phyloP scores from a whole-genome alignment of 1,140 invertebrate genomes.

The Magallana gigas region DNA sequence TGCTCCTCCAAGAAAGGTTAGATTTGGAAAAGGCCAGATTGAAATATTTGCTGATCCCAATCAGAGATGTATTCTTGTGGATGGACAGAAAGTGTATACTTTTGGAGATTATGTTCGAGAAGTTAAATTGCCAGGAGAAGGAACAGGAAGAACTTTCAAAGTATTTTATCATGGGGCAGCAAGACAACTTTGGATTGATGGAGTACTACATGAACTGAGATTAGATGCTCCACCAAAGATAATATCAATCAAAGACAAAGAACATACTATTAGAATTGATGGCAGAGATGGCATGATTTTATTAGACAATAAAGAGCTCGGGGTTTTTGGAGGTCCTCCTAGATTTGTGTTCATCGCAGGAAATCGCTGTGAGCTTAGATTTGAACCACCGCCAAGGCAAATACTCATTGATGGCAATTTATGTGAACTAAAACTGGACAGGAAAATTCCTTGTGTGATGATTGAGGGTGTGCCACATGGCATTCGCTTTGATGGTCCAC shows the following conservation, averaged over 20 bases:
- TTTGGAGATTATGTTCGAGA: slow-evolving; percentile 76
- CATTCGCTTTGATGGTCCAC: slow-evolving; percentile 94
- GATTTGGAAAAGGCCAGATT: slow-evolving; percentile 57
- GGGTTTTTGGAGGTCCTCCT: slow-evolving; percentile 73
- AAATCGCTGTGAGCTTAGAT: slow-evolving; percentile 71
- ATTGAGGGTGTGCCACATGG: slow-evolving; percentile 82
- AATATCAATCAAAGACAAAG: slow-evolving; percentile 67
- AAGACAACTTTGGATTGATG: slow-evolving; percentile 75
- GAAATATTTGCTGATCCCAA: slow-evolving; percentile 69
- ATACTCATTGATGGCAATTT: slow-evolving; percentile 91
- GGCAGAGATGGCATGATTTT: slow-evolving; percentile 74
- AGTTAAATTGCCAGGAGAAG: slow-evolving; percentile 58
- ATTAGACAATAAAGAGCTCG: slow-evolving; percentile 73
- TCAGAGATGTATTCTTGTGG: slow-evolving; percentile 68
- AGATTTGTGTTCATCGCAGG: slow-evolving; percentile 70
- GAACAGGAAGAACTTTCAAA: slow-evolving; percentile 61
- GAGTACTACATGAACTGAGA: slow-evolving; percentile 71
- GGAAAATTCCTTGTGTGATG: slow-evolving; percentile 90
- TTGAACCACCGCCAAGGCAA: slow-evolving; percentile 75
- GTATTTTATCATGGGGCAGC: slow-evolving; percentile 75
- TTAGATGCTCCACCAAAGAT: slow-evolving; percentile 76
- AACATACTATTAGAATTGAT: slow-evolving; percentile 73
- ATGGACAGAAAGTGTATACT: slow-evolving; percentile 70
- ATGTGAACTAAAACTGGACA: slow-evolving; percentile 92
- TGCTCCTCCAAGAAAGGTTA: slow-evolving; percentile 64